Evolutionary conservation across 2,113 vertebrate species (phyloP).

Genomic region (Coptodon rendalli): DNA sequence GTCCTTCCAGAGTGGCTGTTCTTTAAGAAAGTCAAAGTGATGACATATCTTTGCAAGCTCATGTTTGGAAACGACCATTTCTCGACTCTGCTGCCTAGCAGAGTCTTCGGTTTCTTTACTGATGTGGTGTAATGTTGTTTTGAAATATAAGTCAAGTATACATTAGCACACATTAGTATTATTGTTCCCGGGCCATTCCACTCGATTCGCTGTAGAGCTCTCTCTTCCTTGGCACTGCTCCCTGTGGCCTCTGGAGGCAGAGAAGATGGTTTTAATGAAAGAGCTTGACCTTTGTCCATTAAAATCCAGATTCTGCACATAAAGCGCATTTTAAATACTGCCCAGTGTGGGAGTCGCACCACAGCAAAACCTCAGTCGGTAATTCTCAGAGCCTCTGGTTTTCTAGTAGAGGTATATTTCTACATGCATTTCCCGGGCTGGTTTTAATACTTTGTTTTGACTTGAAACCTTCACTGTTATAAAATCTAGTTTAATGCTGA

Average conservation of each 20-base stretch:
- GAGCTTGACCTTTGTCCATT: constrained; percentile 46
- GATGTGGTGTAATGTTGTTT: neutral
- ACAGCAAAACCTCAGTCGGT: neutral
- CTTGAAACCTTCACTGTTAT: neutral
- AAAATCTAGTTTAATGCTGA: neutral
- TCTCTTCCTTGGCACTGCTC: constrained; percentile 14
- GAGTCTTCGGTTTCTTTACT: neutral
- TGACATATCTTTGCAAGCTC: neutral
- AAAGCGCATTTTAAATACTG: constrained; percentile 13
- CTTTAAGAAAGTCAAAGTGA: neutral
- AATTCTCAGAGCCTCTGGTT: neutral
- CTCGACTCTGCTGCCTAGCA: neutral
- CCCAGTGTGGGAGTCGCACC: constrained; percentile 7
- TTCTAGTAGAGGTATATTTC: neutral
- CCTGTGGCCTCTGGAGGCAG: constrained; percentile 35
- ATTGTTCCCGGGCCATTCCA: constrained; percentile 11
- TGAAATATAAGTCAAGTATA: constrained; percentile 14
- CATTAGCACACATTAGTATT: neutral
- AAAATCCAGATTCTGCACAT: neutral
- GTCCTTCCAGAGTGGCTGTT: neutral
- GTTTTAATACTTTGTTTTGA: neutral
- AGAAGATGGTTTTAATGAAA: constrained; percentile 50
- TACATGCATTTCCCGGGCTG: neutral
- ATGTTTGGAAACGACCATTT: neutral
- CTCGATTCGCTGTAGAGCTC: neutral